Evolutionary conservation across 2,113 vertebrate genomes (phyloP), one percentile per base, ranked within the genome.

Genomic region (Ciconia boyciana): DNA sequence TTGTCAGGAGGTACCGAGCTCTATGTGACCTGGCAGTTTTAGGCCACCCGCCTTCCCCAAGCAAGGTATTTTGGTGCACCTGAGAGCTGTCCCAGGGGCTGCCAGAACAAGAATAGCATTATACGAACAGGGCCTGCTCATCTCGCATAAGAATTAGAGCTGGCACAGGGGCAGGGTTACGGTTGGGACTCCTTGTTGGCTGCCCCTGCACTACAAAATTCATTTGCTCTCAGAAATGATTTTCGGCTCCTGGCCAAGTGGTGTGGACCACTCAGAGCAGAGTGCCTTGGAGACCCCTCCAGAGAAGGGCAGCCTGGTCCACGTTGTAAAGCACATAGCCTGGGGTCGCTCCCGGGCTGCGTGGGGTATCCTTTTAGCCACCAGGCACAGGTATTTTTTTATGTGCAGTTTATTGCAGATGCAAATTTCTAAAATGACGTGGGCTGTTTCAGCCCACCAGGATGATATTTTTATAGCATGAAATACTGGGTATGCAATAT

Each of bases 21-120:
- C 39, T 51, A 90, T 8, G 0, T 86, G 75, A 95, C 62, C 71
- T 95, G 89, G 81, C 93, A 95, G 81, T 90, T 95, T 89, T 85
- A 89, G 89, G 81, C 43, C 70, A 85, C 62, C 17, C 0, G 1
- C 26, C 58, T 66, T 91, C 70, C 70, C 16, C 43, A 66, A 41
- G 77, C 58, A 88, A 83, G 84, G 61, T 70, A 84, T 86, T 94
- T 92, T 83, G 84, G 62, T 80, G 43, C 51, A 93, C 84, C 92
- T 91, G 91, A 94, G 62, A 87, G 83, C 66, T 66, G 43, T 83
- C 81, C 62, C 89, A 74, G 66, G 44, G 62, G 43, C 21, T 90
- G 54, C 36, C 32, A n/a, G 34, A 80, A 74, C 68, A 95, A 54
- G 78, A 91, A 74, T 16, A 90, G 11, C 44, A 58, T 54, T 54